These are phyloP conservation scores for Delia radicum DNA, from an alignment of 1,140 invertebrate species.

Conservation along the genomic window DNA sequence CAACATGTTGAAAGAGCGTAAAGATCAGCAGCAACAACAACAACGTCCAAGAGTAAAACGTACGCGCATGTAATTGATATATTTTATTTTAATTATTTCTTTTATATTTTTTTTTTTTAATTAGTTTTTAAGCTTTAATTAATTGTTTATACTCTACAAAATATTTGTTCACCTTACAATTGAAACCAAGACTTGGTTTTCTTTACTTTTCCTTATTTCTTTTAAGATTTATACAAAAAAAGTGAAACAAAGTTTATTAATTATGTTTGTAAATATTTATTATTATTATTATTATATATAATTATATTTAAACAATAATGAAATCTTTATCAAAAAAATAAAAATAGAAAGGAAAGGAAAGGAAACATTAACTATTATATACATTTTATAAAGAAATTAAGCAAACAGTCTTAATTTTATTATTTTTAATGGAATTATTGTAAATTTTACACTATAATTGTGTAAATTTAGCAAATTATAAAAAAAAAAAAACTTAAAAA, in stretches of 20 bases:
- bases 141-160: conserved; percentile 1
- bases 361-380: background rate
- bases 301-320: background rate
- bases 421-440: background rate
- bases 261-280: background rate
- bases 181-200: background rate
- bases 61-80: conserved; percentile 12
- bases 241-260: background rate
- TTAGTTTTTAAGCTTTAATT: background rate
- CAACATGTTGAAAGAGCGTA: background rate
- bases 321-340: background rate
- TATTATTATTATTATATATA: background rate
- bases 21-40: background rate
- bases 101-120: background rate
- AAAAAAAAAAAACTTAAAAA: background rate
- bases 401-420: background rate
- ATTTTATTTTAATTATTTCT: background rate
- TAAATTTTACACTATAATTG: background rate
- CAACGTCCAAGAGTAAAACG: background rate
- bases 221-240: background rate
- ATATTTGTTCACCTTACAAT: too few relatives aligned
- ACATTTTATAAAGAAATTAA: background rate
- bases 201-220: background rate
- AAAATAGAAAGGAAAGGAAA: background rate
- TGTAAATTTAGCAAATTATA: background rate